Evolutionary conservation across 2,113 vertebrate species (phyloP).

Genomic region (Platycercus adscitus): DNA sequence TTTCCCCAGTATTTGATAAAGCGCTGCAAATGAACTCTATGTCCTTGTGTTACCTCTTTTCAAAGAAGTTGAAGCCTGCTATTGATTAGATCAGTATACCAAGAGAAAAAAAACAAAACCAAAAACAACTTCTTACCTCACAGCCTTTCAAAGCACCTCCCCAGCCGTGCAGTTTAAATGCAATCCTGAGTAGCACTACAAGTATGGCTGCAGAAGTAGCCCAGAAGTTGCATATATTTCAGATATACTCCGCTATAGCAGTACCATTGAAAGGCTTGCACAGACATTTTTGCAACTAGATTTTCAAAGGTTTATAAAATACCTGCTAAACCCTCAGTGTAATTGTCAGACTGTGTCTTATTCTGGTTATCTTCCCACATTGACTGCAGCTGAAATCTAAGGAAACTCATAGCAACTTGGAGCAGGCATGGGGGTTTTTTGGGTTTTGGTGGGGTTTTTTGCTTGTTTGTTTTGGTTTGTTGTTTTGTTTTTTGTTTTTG

Average conservation of each 20-base stretch:
- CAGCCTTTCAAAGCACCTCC: background rate
- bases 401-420: background rate
- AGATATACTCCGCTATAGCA: background rate
- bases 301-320: constrained; percentile 8
- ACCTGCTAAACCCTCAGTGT: background rate
- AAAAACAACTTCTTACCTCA: background rate
- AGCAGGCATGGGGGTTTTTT: background rate
- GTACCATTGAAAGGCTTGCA: background rate
- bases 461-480: background rate
- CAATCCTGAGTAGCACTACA: background rate
- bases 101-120: background rate
- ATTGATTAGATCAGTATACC: background rate
- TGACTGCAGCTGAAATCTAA: background rate
- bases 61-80: background rate
- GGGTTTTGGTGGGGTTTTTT: no score
- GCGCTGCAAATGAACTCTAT: background rate
- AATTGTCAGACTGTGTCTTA: background rate
- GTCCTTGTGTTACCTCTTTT: background rate
- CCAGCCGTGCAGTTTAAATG: background rate
- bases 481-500: background rate
- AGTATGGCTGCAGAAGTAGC: background rate
- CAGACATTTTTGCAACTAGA: background rate
- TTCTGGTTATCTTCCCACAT: background rate
- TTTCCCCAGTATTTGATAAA: background rate
- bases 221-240: background rate